These are phyloP conservation scores for Fregetta grallaria DNA, from an alignment of 2,113 vertebrate genomes.

Conservation along the genomic window DNA sequence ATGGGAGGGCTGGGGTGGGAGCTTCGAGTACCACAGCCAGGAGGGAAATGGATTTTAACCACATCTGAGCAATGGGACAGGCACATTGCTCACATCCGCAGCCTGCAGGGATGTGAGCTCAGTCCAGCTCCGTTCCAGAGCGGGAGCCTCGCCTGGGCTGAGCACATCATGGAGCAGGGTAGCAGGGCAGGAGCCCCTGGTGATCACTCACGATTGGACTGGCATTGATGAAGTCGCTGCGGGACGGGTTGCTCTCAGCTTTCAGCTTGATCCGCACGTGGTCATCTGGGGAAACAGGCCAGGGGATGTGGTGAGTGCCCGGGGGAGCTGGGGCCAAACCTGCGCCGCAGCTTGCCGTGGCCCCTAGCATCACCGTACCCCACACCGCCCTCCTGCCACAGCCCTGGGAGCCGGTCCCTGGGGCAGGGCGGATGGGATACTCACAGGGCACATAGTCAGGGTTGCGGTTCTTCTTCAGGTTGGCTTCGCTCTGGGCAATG, in stretches of 20 bases:
- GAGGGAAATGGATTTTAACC: neutral
- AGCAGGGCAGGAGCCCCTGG: neutral
- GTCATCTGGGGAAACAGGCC: slow-evolving; percentile 78
- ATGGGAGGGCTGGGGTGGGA: neutral
- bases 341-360: accelerated
- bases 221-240: slow-evolving; percentile 96
- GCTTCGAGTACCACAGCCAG: neutral
- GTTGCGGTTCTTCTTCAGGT: slow-evolving; percentile 91
- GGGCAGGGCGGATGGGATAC: slow-evolving; percentile 15
- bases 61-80: neutral
- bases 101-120: neutral
- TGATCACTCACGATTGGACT: slow-evolving; percentile 88
- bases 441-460: slow-evolving; percentile 90
- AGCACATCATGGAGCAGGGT: accelerated
- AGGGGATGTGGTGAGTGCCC: neutral
- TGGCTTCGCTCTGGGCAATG: slow-evolving; percentile 77
- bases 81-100: neutral
- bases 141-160: neutral
- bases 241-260: slow-evolving; percentile 82
- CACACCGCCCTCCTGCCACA: neutral
- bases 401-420: neutral
- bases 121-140: neutral
- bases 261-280: slow-evolving; percentile 95
- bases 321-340: neutral
- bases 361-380: neutral